A percentile compares a stretch with the other conserved stretches of the same genome.
Conservation (phyloP, 2,113 vertebrate genomes). For the Peromyscus leucopus region DNA sequence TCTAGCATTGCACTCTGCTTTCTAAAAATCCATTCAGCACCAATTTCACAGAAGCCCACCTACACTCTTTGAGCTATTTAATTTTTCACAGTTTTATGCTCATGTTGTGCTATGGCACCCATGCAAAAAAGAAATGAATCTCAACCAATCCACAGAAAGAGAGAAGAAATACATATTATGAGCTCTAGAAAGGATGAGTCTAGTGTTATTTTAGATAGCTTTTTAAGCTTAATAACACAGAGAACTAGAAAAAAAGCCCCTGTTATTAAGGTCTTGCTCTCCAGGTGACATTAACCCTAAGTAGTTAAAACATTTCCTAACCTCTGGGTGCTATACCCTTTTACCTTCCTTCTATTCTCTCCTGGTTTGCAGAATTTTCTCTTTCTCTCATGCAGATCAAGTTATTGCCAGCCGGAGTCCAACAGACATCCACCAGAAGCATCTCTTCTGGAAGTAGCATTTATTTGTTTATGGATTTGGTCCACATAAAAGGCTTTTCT, state of each 20-base stretch:
- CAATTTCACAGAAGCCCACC: constrained; percentile 73
- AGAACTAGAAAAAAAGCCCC: not conserved
- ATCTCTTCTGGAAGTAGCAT: not conserved
- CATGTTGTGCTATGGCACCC: constrained; percentile 33
- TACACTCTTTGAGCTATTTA: constrained; percentile 71
- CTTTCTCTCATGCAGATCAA: not conserved
- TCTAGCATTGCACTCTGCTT: constrained; percentile 63
- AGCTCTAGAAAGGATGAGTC: not conserved
- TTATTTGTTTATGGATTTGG: constrained; percentile 34
- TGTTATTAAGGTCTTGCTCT: not conserved
- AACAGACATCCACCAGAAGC: not conserved
- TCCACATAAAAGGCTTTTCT: not conserved
- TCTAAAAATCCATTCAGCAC: constrained; percentile 79
- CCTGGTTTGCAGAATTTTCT: not conserved
- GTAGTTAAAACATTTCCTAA: not conserved
- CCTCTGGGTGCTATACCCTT: not conserved
- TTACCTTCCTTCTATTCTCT: not conserved
- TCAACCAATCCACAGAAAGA: constrained; percentile 16
- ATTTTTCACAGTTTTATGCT: constrained; percentile 69
- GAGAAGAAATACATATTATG: not conserved
- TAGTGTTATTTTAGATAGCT: constrained; percentile 23
- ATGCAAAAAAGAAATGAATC: constrained; percentile 60
- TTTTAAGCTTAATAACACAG: constrained; percentile 37
- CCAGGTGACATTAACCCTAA: not conserved
- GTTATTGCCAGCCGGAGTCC: not conserved